Percentiles rank a stretch among this genome's conserved stretches.
These are phyloP conservation scores for Hemiprocne comata DNA, from an alignment of 2,113 vertebrate species.

Conservation along the genomic window DNA sequence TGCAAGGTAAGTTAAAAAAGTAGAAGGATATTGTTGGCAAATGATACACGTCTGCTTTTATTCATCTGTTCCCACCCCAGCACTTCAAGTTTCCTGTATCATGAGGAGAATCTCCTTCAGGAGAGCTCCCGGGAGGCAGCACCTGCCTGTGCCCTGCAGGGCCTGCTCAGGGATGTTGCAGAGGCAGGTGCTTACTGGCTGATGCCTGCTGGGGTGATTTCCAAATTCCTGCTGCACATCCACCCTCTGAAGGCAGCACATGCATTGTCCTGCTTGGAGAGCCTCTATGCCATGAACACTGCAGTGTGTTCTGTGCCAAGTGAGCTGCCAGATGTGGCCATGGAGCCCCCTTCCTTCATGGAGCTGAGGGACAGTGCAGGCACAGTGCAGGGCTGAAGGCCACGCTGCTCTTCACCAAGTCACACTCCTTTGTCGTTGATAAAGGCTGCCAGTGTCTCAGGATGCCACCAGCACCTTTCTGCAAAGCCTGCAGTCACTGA, in stretches of 20 bases:
- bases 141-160: neutral
- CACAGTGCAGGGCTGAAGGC: neutral
- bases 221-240: neutral
- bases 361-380: neutral
- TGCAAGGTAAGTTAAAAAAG: slow-evolving; percentile 78
- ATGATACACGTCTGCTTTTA: neutral
- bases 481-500: neutral
- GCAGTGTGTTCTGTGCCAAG: neutral
- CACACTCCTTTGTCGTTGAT: neutral
- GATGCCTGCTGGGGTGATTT: neutral
- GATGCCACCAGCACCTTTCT: neutral
- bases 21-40: neutral
- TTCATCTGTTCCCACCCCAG: slow-evolving; percentile 22
- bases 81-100: neutral
- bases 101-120: neutral
- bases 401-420: neutral
- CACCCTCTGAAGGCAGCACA: neutral
- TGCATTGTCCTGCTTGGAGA: neutral
- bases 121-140: neutral
- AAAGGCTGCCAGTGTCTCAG: neutral
- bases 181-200: neutral
- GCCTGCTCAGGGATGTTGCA: fast-evolving
- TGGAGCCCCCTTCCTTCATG: neutral
- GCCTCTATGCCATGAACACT: neutral
- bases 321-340: neutral